Evolutionary conservation across 2,888 invertebrate species (phyloP), one percentile per base, ranked within the genome.

Genomic region (Petrolisthes cinctipes): DNA sequence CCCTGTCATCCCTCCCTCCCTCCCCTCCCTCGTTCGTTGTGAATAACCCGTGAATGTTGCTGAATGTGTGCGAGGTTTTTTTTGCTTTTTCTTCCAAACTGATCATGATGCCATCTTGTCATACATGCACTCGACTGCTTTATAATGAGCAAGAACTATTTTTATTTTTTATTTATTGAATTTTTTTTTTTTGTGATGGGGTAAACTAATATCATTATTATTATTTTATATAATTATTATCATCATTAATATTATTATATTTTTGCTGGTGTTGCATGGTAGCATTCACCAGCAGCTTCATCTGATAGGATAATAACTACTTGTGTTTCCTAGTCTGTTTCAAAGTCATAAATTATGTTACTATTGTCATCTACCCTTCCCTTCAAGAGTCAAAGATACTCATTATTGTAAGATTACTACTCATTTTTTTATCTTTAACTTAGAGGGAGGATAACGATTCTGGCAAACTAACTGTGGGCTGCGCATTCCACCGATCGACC

Each of bases 251-350:
- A 37, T 37, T 37, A 37, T 37, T 37, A 37, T 37, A 37, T 37
- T 37, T 37, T 37, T 37, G 37, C 37, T 37, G 37, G 37, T 37
- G 37, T 37, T 37, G 37, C 37, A 2, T 37, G 37, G 37, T 37
- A 37, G 37, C 37, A 37, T 37, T 37, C 37, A 37, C 37, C 37
- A 2, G 37, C 37, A 37, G 37, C 37, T 37, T 37, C 37, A 37
- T 37, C 37, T 37, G 37, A 37, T 37, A 2, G 37, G 37, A 37
- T 37, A 37, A 37, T 37, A 37, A 37, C 2, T 37, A 84, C 56
- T 80, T 66, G 80, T 81, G 81, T 81, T 86, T 78, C 86, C 86
- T 86, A 86, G 86, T 86, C 86, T 86, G 71, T 85, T 86, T 78
- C 83, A 76, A 71, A 81, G 81, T 80, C 80, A 80, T 71, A 68